phyloP scores from a whole-genome alignment of 2,888 invertebrate genomes.

The Alviniconcha strummeri region DNA sequence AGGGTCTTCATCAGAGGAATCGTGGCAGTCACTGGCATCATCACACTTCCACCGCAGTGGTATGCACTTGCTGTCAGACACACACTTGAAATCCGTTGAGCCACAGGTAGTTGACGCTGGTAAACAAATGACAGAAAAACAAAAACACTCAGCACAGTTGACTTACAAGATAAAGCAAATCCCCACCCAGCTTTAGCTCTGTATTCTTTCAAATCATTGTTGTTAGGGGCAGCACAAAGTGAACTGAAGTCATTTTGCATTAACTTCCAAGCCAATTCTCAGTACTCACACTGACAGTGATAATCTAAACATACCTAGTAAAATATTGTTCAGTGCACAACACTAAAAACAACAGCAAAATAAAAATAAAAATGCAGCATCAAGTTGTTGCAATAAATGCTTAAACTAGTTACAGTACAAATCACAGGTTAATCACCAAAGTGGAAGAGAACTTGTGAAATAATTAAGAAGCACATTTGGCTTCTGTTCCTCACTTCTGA shows the following conservation, averaged over 20 bases:
- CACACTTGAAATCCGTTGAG: conserved; percentile 47
- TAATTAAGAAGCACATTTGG: too few species aligned
- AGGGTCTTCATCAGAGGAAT: conserved; percentile 49
- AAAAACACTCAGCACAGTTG: background rate
- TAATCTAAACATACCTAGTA: too few species aligned
- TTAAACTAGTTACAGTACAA: too few species aligned
- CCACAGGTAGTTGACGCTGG: conserved; percentile 46
- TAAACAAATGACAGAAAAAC: background rate
- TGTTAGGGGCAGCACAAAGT: background rate
- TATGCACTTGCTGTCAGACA: conserved; percentile 50
- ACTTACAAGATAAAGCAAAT: background rate
- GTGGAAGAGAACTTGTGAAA: too few species aligned
- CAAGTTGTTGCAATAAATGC: too few species aligned
- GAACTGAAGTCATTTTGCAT: background rate
- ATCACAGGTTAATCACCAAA: too few species aligned
- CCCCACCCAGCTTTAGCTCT: too few species aligned
- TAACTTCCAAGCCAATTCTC: background rate
- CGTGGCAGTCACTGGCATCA: conserved; percentile 56
- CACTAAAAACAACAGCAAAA: too few species aligned
- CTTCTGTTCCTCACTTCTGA: too few species aligned
- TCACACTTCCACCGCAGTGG: conserved; percentile 57
- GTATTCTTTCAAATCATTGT: background rate
- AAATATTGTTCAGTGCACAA: too few species aligned
- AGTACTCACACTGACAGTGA: too few species aligned
- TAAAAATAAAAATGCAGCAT: too few species aligned